A percentile compares a stretch with the other conserved stretches of the same genome.
Conservation (phyloP, 2,797 vertebrate species). For the Pangasius larnaudii region DNA sequence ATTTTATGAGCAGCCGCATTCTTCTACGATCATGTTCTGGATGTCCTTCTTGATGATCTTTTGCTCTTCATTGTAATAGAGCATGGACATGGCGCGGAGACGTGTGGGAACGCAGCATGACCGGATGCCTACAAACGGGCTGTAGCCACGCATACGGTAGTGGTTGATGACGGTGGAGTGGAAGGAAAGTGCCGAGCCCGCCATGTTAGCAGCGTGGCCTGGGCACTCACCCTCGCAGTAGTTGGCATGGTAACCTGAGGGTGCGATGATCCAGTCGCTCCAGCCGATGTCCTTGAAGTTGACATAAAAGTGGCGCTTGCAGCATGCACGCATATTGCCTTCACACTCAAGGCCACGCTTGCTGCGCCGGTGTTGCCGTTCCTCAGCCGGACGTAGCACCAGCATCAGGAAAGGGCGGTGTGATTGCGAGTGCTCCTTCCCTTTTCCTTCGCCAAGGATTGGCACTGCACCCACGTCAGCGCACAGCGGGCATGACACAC, state of each 20-base stretch:
- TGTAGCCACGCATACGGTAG: slow-evolving; percentile 86
- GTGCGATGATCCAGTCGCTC: slow-evolving; percentile 99
- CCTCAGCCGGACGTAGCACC: slow-evolving; percentile 81
- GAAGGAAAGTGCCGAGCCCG: slow-evolving; percentile 84
- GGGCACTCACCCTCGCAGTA: slow-evolving; percentile 90
- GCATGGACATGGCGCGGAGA: slow-evolving; percentile 88
- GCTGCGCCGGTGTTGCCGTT: slow-evolving; percentile 79
- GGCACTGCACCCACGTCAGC: slow-evolving; percentile 80
- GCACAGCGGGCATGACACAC: slow-evolving; percentile 83
- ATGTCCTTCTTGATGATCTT: slow-evolving; percentile 92
- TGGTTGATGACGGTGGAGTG: slow-evolving; percentile 90
- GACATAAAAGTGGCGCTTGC: slow-evolving; percentile 87
- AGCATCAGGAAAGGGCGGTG: slow-evolving; percentile 88
- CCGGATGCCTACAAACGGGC: slow-evolving; percentile 87
- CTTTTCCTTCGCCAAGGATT: slow-evolving; percentile 77
- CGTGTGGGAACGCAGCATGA: slow-evolving; percentile 89
- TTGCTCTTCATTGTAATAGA: slow-evolving; percentile 87
- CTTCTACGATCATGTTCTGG: slow-evolving; percentile 90
- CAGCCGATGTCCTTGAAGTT: slow-evolving; percentile 94
- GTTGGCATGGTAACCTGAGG: slow-evolving; percentile 87
- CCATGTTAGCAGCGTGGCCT: slow-evolving; percentile 85
- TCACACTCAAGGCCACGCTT: slow-evolving; percentile 87
- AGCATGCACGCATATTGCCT: slow-evolving; percentile 85
- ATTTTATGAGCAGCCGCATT: slow-evolving; percentile 86
- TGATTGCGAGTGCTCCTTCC: slow-evolving; percentile 84